These are phyloP conservation scores for Coleophora deauratella DNA, from an alignment of 2,888 invertebrate genomes.

Conservation along the genomic window DNA sequence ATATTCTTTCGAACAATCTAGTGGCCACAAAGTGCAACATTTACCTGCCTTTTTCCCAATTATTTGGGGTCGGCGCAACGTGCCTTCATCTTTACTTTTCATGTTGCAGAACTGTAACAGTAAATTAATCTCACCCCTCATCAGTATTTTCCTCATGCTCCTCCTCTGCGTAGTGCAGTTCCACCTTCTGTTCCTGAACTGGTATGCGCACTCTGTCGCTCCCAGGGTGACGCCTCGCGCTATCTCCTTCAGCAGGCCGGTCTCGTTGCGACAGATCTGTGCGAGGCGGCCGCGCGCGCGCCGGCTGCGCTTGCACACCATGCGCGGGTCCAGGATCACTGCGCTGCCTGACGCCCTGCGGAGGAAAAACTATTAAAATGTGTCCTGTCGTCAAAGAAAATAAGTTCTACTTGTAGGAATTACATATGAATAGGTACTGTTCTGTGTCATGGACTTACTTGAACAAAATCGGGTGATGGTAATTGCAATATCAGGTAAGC, in stretches of 20 bases:
- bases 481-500: background rate
- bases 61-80: too few species aligned
- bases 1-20: too few species aligned
- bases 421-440: too few species aligned
- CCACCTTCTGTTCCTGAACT: constrained; percentile 90
- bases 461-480: too few species aligned
- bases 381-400: too few species aligned
- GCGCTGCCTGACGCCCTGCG: constrained; percentile 87
- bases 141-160: constrained; percentile 88
- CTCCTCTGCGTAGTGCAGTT: constrained; percentile 89
- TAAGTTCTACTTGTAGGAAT: too few species aligned
- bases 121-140: constrained; percentile 79
- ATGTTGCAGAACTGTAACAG: too few species aligned
- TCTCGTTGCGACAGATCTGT: constrained; percentile 89
- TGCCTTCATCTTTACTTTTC: too few species aligned
- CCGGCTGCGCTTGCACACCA: constrained; percentile 90
- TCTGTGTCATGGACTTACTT: too few species aligned
- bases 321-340: constrained; percentile 90
- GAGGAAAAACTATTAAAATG: too few species aligned
- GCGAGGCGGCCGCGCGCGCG: constrained; percentile 84
- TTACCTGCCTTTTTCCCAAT: too few species aligned
- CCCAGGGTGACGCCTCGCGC: constrained; percentile 87
- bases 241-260: constrained; percentile 85
- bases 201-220: constrained; percentile 89
- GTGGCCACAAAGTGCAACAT: too few species aligned